Evolutionary conservation across 1,140 invertebrate genomes (phyloP), one percentile per base, ranked within the genome.

Genomic region (Hesperophylax magnus): DNA sequence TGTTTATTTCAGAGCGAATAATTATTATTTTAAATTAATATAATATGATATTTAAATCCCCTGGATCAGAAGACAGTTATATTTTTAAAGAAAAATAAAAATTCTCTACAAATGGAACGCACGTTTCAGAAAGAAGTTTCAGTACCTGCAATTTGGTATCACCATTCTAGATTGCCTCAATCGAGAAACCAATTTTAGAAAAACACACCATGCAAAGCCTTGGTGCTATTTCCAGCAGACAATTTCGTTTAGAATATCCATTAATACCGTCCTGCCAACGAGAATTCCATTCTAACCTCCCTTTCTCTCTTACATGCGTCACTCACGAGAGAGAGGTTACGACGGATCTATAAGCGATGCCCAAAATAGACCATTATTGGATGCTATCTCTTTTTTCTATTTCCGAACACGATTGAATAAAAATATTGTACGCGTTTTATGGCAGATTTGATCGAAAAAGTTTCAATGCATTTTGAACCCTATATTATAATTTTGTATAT

Each of bases 361-460:
- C 39, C 14, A 14, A 2, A 47, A 47, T 47, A 14, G 39, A 47
- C 39, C 3, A 54, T 54, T 52, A 54, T 53, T 72, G 17, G 18
- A 22, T 53, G 2, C 47, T 72, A 22, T 72, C 39, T 34, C 11
- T 5, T 18, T 52, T 72, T 22, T 22, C 39, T 15, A 53, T 47
- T 47, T 47, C 47, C 47, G 69, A 72, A 53, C 20, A 53, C 69
- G 24, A 52, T 72, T 20, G 7, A 47, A 47, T 9, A 9, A 72
- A 72, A 54, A 53, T 72, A 54, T 53, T 72, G 69, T 47, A 72
- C 69, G 69, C 69, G 15, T n/a, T 18, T 72, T 20, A 14, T 22
- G 69, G 4, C 47, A 72, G 18, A 72, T 72, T 47, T 53, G n/a
- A 72, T 72, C 18, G 34, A 53, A 72, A 72, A 72, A 72, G 18